Evolutionary conservation across 2,797 vertebrate species (phyloP).

Genomic region (Chrosomus eos): DNA sequence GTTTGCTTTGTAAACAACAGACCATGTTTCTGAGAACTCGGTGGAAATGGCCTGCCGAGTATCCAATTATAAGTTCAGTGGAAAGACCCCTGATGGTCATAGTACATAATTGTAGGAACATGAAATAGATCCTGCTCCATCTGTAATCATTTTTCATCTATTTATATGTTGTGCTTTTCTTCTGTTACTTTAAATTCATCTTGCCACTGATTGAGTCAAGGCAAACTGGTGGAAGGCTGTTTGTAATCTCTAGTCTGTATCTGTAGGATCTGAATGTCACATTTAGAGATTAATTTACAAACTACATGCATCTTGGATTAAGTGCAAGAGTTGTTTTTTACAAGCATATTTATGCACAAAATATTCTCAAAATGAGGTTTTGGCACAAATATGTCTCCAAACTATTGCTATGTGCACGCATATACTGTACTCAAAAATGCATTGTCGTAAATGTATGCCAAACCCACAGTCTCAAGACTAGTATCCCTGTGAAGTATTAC

Average conservation of each 20-base stretch:
- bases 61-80: constrained; percentile 45
- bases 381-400: neutral
- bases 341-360: constrained; percentile 9
- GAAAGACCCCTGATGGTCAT: constrained; percentile 17
- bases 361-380: constrained; percentile 8
- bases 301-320: constrained; percentile 7
- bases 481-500: neutral
- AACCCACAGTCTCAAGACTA: neutral
- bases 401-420: neutral
- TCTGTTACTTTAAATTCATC: neutral
- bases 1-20: constrained; percentile 49
- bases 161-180: constrained; percentile 16
- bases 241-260: constrained; percentile 5
- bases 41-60: constrained; percentile 45
- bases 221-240: neutral
- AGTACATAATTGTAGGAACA: constrained; percentile 5
- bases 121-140: constrained; percentile 60
- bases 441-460: neutral
- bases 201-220: neutral
- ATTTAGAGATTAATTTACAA: constrained; percentile 15
- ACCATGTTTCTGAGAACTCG: constrained; percentile 35
- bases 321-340: constrained; percentile 6
- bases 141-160: neutral
- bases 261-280: neutral
- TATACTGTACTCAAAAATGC: neutral